Base-by-base conservation (phyloP, 2,113 vertebrate species). In the Phoxinus phoxinus region DNA sequence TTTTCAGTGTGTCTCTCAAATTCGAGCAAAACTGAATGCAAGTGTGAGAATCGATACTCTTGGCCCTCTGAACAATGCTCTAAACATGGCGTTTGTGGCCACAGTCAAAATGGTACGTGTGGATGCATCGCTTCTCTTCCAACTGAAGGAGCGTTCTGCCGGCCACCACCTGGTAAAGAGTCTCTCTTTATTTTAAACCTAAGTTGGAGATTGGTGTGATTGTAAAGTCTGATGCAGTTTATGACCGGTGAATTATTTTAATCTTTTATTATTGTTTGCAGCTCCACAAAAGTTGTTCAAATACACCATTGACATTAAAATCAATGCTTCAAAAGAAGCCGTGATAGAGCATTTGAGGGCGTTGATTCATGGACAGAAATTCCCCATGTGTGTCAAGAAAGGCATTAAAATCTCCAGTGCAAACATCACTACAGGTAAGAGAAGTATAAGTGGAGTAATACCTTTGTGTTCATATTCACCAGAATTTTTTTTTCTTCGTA, bases 211-310 rank as follows among this genome's bases (percentile, higher is more conserved):
- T 0, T 61, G 0, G n/a, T 4, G 0, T 61, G 58, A n/a, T 61
- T 0, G 0, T 25, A 4, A 61, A 25, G 3, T 25, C 23, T 61
- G 3, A 53, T 21, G 6, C 0, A 19, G 51, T 19, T n/a, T 61
- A 1, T 61, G 8, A 12, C n/a, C 0, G 1, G 1, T 11, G 0
- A 0, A 2, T 4, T 25, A 12, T 61, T 61, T n/a, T 4, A 0
- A 0, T 12, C n/a, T 61, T 61, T 61, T 9, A 7, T 11, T 7
- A 11, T 25, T 35, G 1, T 71, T 35, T 30, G 12, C 17, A 71
- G 67, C 35, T 73, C 19, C 23, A 25, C 58, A 25, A 3, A 61
- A 61, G 58, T 25, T n/a, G 0, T 61, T 61, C 4, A 61, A 25
- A 61, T 61, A 61, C 58, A 61, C 58, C 10, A 61, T 61, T 61